Base-by-base conservation (phyloP, 2,888 invertebrate genomes). In the Gisinianus flammeolus region DNA sequence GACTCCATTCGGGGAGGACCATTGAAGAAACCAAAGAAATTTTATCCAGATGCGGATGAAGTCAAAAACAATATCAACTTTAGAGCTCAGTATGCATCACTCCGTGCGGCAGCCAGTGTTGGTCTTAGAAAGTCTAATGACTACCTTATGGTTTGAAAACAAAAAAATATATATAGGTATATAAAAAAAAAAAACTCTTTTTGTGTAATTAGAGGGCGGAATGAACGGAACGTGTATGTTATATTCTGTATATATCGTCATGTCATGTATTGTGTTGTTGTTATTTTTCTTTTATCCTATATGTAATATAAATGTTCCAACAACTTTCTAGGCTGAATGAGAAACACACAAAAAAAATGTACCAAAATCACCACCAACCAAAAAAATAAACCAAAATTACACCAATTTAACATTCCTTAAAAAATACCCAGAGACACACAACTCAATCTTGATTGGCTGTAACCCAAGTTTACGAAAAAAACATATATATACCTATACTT, bases 61-160 rank as follows among this genome's bases (percentile, higher is more conserved):
- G 72, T 72, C 54, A 77, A 67, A 44, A 77, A 77, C 56, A 77
- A 72, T 28, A 77, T 77, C 64, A 72, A 77, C 22, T 72, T 77
- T 30, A 22, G 77, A 19, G 77, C 77, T 52, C 77, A 77, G 19
- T 77, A 71, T 35, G 62, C 56, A 10, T 64, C 77, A 12, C 3
- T 77, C 0, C 24, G 77, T 22, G 66, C 66, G 24, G 77, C 77
- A 10, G 77, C 77, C 1, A 44, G 66, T 64, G 72, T 77, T 33
- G 77, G 77, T 12, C 24, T 77, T 19, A 64, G 67, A 54, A 77
- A 77, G 30, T 5, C 52, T 8, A 77, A 77, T 30, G 72, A 77
- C 67, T 77, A 77, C 52, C 67, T 77, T 5, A 77, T 77, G 77
- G 67, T 72, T 30, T 77, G 44, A 72, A 67, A 44, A 30, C 31